These are phyloP conservation scores for Oryzias woworae DNA, from an alignment of 2,113 vertebrate species.

Conservation along the genomic window DNA sequence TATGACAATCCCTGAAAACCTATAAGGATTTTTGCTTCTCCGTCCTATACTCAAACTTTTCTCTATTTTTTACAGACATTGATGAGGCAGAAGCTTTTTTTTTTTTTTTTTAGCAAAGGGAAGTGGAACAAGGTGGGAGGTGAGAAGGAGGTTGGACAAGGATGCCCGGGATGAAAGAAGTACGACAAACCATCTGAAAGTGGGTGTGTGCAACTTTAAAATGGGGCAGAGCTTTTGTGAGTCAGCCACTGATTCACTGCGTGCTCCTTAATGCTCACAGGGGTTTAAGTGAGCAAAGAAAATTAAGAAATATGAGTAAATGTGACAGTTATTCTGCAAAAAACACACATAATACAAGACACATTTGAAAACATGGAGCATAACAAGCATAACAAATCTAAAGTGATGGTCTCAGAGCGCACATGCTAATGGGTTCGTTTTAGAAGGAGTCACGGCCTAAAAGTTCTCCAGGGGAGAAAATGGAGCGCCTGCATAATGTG, in stretches of 20 bases:
- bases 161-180: conserved; percentile 31
- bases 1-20: no score
- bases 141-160: conserved; percentile 32
- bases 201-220: conserved; percentile 30
- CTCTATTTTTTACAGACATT: conserved; percentile 38
- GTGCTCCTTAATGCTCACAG: not conserved
- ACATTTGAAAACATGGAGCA: not conserved
- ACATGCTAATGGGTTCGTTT: not conserved
- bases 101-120: conserved; percentile 46
- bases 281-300: not conserved
- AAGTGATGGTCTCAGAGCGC: not conserved
- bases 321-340: not conserved
- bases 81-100: conserved; percentile 43
- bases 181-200: conserved; percentile 50
- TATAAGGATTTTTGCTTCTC: no score
- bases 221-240: conserved; percentile 16
- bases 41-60: conserved; percentile 1
- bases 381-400: not conserved
- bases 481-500: conserved; percentile 37
- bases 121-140: conserved; percentile 31
- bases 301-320: not conserved
- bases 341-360: not conserved
- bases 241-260: conserved; percentile 33
- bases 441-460: not conserved
- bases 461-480: conserved; percentile 6